These are phyloP conservation scores for Carapus acus DNA, from an alignment of 2,797 vertebrate genomes.

Conservation along the genomic window DNA sequence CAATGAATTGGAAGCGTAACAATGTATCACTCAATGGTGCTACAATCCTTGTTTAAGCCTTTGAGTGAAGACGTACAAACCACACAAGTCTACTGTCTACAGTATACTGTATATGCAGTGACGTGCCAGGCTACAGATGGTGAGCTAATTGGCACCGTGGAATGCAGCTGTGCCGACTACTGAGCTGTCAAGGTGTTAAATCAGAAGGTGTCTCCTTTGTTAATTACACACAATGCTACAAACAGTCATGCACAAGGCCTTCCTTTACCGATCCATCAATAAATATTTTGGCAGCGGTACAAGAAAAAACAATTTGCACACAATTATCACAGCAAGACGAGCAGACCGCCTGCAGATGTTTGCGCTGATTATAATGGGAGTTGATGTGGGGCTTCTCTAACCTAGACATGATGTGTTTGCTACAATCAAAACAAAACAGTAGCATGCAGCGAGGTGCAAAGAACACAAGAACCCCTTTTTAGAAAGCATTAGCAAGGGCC, in stretches of 20 bases:
- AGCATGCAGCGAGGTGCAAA: slow-evolving; percentile 44
- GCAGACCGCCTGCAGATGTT: slow-evolving; percentile 69
- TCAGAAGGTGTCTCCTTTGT: slow-evolving; percentile 69
- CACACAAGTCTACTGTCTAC: slow-evolving; percentile 22
- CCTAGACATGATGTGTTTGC: slow-evolving; percentile 43
- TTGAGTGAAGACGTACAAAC: too few relatives aligned
- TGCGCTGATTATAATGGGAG: slow-evolving; percentile 62
- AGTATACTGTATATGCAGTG: slow-evolving; percentile 40
- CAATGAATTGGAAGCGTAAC: too few relatives aligned
- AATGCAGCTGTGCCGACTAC: slow-evolving; percentile 64
- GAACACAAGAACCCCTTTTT: slow-evolving; percentile 22
- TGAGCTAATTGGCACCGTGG: slow-evolving; percentile 65
- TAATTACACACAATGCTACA: slow-evolving; percentile 76
- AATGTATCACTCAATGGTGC: too few relatives aligned
- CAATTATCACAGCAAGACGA: slow-evolving; percentile 70
- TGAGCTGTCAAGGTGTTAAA: slow-evolving; percentile 66
- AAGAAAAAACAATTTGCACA: slow-evolving; percentile 68
- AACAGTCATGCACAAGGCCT: slow-evolving; percentile 56
- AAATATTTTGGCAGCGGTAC: slow-evolving; percentile 68
- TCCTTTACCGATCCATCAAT: slow-evolving; percentile 52
- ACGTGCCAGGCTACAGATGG: slow-evolving; percentile 64
- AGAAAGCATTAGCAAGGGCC: slow-evolving; percentile 51
- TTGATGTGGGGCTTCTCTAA: slow-evolving; percentile 47
- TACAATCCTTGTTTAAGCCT: too few relatives aligned
- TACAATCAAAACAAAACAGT: slow-evolving; percentile 44